Evolutionary conservation across 2,113 vertebrate species (phyloP).

Genomic region (Ginglymostoma cirratum): DNA sequence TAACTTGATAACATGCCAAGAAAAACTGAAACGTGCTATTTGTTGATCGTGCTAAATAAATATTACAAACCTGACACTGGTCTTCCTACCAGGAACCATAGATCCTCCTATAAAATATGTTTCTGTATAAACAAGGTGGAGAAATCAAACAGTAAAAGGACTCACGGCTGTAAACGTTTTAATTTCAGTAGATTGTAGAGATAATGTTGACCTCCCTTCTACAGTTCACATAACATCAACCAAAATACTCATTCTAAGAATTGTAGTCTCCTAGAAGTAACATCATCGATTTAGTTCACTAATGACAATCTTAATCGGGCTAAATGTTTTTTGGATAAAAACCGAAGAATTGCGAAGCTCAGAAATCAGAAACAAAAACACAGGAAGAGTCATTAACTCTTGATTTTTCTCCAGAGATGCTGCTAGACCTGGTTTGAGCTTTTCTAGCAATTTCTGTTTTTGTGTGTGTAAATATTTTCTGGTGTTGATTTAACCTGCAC

Average conservation of each 20-base stretch:
- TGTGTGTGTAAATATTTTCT: not conserved
- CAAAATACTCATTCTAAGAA: not conserved
- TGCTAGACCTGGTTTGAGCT: too few species aligned
- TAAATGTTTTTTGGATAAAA: not conserved
- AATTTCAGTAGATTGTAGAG: not conserved
- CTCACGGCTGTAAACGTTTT: not conserved
- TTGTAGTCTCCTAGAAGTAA: not conserved
- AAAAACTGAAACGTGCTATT: not conserved
- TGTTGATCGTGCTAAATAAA: not conserved
- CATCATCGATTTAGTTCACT: not conserved
- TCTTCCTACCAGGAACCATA: not conserved
- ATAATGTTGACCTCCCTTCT: not conserved
- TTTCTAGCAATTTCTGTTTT: too few species aligned
- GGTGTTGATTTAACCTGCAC: not conserved
- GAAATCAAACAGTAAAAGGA: not conserved
- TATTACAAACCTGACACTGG: not conserved
- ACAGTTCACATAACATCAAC: not conserved
- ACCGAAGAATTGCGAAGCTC: too few species aligned
- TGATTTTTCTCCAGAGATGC: too few species aligned
- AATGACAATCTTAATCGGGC: not conserved
- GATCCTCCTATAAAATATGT: not conserved
- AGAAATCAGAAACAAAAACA: too few species aligned
- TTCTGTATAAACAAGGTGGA: not conserved
- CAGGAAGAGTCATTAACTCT: too few species aligned
- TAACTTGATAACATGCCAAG: not conserved